Base-by-base conservation (phyloP, 1,140 invertebrate genomes). In the Magallana angulata region DNA sequence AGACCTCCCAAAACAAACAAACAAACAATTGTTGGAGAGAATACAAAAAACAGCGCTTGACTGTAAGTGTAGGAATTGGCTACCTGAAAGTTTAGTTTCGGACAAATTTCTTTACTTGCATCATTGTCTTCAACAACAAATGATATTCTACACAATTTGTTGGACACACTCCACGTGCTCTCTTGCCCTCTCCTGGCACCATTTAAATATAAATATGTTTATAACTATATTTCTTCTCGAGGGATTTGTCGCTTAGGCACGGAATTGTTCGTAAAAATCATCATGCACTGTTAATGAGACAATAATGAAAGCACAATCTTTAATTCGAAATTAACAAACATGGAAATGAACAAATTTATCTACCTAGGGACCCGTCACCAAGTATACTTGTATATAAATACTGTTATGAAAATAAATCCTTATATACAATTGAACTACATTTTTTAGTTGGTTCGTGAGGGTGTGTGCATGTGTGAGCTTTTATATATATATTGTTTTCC, bases 121-220 rank as follows among this genome's bases (percentile, higher is more conserved):
- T 85, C 84, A 85, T 85, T n/a, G 62, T 71, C 64, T 24, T 71
- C 64, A 7, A 85, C 62, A 68, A 16, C 11, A 85, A 68, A 85
- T 11, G 60, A 18, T 9, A 85, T 59, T 57, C 16, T 36, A 68
- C 7, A 85, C 16, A 85, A 81, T 56, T 81, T 57, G 11, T 81
- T 81, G 30, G 80, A 82, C 12, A 14, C 30, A 56, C n/a, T 57
- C 80, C 80, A 82, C 7, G 24, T 16, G n/a, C 11, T 14, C n/a
- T 82, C 80, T 12, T 82, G 36, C 24, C 36, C 36, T 56, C 80
- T 24, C 56, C 80, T 81, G 76, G 76, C 8, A 11, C 76, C 76
- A 81, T 36, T 36, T 7, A 30, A 30, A 81, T 36, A 81, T 36
- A 81, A 36, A n/a, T 36, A 81, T 12, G 76, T 1, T 14, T 9